Base-by-base conservation (phyloP, 2,888 invertebrate genomes). In the Sphecodes monilicornis region DNA sequence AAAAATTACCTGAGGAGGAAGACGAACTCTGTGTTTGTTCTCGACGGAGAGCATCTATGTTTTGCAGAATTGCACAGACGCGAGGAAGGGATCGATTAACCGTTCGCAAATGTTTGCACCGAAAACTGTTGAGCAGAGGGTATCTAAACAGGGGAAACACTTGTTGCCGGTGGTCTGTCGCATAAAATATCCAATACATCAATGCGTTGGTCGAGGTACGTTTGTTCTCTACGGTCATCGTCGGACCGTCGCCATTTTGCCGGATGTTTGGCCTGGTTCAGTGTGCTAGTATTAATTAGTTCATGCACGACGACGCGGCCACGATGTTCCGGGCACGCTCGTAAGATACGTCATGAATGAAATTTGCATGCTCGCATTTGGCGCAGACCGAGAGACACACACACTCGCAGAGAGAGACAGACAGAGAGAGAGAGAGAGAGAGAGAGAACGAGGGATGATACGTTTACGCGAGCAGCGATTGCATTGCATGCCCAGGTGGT, bases 151-250 rank as follows among this genome's bases (percentile, higher is more conserved):
- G 39, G 22, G 64, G 32, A 29, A 73, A 78, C 85, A 79, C 85
- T 85, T 85, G 84, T 79, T 85, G 85, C 85, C 84, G 84, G n/a
- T 46, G 43, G 39, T 70, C 22, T 64, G 68, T 82, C 29, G 70
- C 77, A 64, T 74, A 84, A 84, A 84, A 84, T 84, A 82, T 83
- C 76, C 57, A 73, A 76, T 76, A 66, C 29, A 50, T 66, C 76
- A 72, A 57, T 74, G 73, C 18, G 60, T 29, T 29, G 10, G 36
- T 18, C 22, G 66, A 18, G 36, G 18, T 22, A 36, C 8, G 36
- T 29, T 22, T 36, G 64, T 81, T 66, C 69, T 50, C 32, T n/a
- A 13, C 39, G 57, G 36, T 11, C 70, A 71, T 36, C 64, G n/a
- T 26, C 50, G n/a, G 36, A 18, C 43, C 54, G 50, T 68, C 57